Evolutionary conservation across 92 coral and sea anemone species (phyloP).

Genomic region (Epizoanthus ramosus): DNA sequence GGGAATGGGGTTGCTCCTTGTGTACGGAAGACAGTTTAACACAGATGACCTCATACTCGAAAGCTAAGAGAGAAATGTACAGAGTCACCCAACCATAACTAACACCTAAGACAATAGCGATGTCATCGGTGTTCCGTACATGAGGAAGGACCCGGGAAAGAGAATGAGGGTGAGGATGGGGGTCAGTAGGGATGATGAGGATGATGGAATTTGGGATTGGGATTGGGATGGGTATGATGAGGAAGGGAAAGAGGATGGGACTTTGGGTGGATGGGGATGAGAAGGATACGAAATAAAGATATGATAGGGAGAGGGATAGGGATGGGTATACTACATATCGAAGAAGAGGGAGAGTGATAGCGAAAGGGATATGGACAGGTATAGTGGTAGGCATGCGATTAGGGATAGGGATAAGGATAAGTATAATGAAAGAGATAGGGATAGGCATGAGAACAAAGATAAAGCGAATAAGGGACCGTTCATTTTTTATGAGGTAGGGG

Average conservation of each 20-base stretch:
- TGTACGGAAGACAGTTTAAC: too few species aligned
- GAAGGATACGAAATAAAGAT: not conserved
- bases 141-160: too few species aligned
- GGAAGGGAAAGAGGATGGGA: constrained; percentile 1
- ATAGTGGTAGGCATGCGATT: not conserved
- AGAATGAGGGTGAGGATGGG: not conserved
- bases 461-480: too few species aligned
- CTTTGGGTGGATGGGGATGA: too few species aligned
- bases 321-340: not conserved
- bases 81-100: constrained; percentile 10
- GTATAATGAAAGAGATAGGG: constrained; percentile 2
- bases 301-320: constrained; percentile 6
- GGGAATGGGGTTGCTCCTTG: too few species aligned
- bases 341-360: constrained; percentile 14
- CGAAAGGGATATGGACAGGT: constrained; percentile 19
- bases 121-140: not conserved
- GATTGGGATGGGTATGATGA: too few species aligned
- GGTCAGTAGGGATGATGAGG: not conserved
- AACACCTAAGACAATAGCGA: not conserved
- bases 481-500: too few species aligned
- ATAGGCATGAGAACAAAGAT: not conserved
- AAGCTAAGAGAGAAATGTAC: not conserved
- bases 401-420: too few species aligned
- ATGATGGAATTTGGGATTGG: not conserved
- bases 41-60: too few species aligned